phyloP scores from a whole-genome alignment of 2,113 vertebrate genomes.

The Hylia prasina region DNA sequence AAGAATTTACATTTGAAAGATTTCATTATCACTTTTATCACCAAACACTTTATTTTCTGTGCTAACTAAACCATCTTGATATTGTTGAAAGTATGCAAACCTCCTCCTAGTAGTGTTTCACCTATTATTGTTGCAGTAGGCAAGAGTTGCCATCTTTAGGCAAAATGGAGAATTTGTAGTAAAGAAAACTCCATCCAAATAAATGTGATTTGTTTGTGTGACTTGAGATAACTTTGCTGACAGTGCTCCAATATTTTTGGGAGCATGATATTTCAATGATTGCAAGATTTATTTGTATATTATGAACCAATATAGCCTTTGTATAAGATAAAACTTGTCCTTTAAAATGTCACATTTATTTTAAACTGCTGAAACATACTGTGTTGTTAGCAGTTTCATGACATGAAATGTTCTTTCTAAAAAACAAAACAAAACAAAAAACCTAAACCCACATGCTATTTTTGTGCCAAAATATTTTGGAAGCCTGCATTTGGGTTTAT shows the following conservation, averaged over 20 bases:
- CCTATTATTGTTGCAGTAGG: neutral
- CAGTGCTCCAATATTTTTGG: neutral
- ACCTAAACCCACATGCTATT: neutral
- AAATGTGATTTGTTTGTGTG: neutral
- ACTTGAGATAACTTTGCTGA: neutral
- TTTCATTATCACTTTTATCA: neutral
- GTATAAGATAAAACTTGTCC: neutral
- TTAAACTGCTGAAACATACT: neutral
- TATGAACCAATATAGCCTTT: neutral
- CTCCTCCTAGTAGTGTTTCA: neutral
- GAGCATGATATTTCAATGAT: neutral
- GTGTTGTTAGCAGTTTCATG: neutral
- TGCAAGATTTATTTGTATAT: neutral
- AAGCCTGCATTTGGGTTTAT: neutral
- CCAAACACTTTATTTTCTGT: neutral
- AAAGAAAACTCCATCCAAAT: neutral
- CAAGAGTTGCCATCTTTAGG: neutral
- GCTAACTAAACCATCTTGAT: neutral
- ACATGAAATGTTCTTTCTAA: neutral
- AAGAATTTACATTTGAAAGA: neutral
- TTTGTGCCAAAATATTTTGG: neutral
- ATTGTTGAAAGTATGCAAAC: neutral
- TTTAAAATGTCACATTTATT: neutral
- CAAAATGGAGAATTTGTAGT: neutral
- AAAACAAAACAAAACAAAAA: neutral